phyloP scores from a whole-genome alignment of 2,888 invertebrate species.

The Tineola bisselliella region DNA sequence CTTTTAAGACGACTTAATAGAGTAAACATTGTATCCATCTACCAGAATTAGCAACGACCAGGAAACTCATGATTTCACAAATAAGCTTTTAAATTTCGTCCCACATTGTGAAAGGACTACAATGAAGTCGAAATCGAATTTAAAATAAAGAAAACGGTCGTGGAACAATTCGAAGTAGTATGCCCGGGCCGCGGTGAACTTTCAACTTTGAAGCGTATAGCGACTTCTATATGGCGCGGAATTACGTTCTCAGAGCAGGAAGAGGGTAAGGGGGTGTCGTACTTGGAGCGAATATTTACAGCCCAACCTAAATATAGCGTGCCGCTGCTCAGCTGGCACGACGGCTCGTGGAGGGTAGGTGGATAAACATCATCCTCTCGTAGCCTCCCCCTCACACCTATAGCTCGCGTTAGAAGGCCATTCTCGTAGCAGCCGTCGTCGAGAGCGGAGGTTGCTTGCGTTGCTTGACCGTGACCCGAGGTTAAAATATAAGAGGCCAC shows the following conservation, averaged over 20 bases:
- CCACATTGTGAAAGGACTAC: conserved; percentile 48
- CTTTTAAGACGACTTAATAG: too few relatives aligned
- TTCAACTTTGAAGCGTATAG: conserved; percentile 50
- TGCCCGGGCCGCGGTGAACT: conserved; percentile 57
- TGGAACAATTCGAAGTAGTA: conserved; percentile 50
- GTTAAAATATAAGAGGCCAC: conserved; percentile 4
- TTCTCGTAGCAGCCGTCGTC: conserved; percentile 45
- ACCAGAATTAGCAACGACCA: too few relatives aligned
- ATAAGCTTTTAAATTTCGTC: conserved; percentile 32
- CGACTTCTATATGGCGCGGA: conserved; percentile 18
- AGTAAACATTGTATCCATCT: too few relatives aligned
- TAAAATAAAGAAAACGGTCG: conserved; percentile 62
- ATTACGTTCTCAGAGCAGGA: background rate
- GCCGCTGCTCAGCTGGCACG: conserved; percentile 64
- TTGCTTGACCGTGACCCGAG: conserved; percentile 48
- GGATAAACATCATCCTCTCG: conserved; percentile 51
- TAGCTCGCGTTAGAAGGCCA: conserved; percentile 38
- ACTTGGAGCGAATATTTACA: conserved; percentile 66
- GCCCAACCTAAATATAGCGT: conserved; percentile 68
- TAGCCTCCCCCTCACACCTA: conserved; percentile 16
- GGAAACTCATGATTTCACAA: background rate
- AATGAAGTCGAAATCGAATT: conserved; percentile 69
- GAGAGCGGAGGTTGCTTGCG: conserved; percentile 43
- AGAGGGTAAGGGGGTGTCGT: conserved; percentile 36
- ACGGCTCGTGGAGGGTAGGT: conserved; percentile 33